Evolutionary conservation across 2,797 vertebrate genomes (phyloP), one percentile per base, ranked within the genome.

Genomic region (Phrynocephalus guinanensis): DNA sequence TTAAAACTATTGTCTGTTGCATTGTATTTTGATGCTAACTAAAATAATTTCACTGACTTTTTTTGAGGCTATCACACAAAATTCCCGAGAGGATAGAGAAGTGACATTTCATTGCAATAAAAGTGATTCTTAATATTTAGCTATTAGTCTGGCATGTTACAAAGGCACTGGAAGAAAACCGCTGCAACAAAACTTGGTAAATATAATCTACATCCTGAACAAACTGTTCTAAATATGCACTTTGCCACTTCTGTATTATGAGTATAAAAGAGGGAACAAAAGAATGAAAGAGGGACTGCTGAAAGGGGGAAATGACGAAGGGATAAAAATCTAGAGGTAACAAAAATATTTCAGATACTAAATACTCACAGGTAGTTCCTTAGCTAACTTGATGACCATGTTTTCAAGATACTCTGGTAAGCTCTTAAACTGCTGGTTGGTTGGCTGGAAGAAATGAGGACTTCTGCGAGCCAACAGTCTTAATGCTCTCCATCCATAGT

Each of bases 301-400:
- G 44, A 48, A 76, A 22, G 8, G 22, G 20, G 6, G 30, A 73
- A 76, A 76, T 76, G 38, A 76, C 24, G 9, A 1, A 56, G 7
- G 6, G 24, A 56, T 0, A 24, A 11, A 82, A 78, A 77, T 20
- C 48, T 80, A 52, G 13, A 56, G 30, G 48, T 70, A 83, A 79
- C 6, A 63, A 68, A 44, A 80, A 77, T 72, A 56, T 30, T 10
- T 6, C 85, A 60, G 24, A 87, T 68, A 88, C 20, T 82, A 86
- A 63, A 11, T 93, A 97, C 98, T 98, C 94, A 99, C 99, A 90
- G 99, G 99, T 87, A 99, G 96, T 88, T 99, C 99, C 96, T 99
- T 99, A 92, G 99, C 99, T 95, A 99, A 95, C 92, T 99, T 99
- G 97, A 99, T 99, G 90, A 99, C 99, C 99, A 99, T 99, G 93